Evolutionary conservation across 2,888 invertebrate species (phyloP), one percentile per base, ranked within the genome.

Genomic region (Mythimna albipuncta): DNA sequence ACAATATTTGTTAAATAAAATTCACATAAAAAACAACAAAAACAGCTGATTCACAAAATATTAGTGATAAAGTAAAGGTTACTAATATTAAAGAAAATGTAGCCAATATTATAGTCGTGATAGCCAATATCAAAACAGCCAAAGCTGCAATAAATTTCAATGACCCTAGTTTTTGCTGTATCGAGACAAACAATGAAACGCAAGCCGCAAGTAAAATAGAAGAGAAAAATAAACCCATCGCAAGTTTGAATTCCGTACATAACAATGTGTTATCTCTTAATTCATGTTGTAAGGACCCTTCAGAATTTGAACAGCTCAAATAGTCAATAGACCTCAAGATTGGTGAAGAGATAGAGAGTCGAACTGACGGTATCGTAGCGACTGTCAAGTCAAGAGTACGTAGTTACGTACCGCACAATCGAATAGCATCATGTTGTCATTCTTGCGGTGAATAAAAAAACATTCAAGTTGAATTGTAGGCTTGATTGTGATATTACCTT

Each of bases 271-370:
- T 84, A 83, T 79, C 81, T 84, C 72, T 79, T 85, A 84, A 83
- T 86, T 79, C 70, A 84, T 79, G 82, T 85, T 85, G 77, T 81
- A 82, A 85, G 84, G 85, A 89, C 86, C 87, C 86, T 88, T 88
- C 87, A 85, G 77, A 85, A 75, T 85, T 86, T 81, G 75, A 86
- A 81, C 80, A 82, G 82, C 81, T 85, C 68, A 66, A 82, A 83
- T 77, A 88, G 87, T 88, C 88, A 87, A 89, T 89, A 86, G 87
- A 85, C 72, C 70, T 82, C 80, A 82, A 88, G 92, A 92, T 92
- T 85, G 80, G 86, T 89, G 87, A 83, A 75, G 80, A 80, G 92
- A 92, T 92, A 92, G 84, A 83, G 82, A 84, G 73, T 74, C 82
- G 77, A 87, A 86, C 85, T 85, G 90, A 89, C 90, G 89, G 87